Percentiles rank a stretch among this genome's conserved stretches.
These are phyloP conservation scores for Scaptomyza graminum DNA, from an alignment of 1,140 invertebrate genomes.

Conservation along the genomic window DNA sequence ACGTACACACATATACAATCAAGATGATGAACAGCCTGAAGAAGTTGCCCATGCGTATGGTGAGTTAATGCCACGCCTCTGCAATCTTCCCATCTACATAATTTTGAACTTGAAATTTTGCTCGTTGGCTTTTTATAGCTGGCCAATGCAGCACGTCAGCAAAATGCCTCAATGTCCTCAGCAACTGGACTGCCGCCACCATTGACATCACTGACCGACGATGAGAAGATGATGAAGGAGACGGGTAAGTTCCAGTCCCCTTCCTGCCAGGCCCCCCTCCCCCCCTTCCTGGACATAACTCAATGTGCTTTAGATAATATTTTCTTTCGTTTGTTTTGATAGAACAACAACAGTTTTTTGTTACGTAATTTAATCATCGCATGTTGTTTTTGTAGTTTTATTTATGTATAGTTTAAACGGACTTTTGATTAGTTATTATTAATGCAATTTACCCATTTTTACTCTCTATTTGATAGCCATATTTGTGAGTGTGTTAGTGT, in stretches of 20 bases:
- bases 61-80: conserved; percentile 53
- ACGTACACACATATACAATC: conserved; percentile 24
- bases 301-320: conserved; percentile 16
- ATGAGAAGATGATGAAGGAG: conserved; percentile 91
- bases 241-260: conserved; percentile 89
- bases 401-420: neutral
- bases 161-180: conserved; percentile 71
- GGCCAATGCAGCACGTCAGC: conserved; percentile 77
- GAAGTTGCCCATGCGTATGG: conserved; percentile 81
- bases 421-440: neutral
- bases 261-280: neutral
- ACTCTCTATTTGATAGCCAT: neutral
- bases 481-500: conserved; percentile 1
- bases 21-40: conserved; percentile 80
- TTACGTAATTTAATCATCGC: conserved; percentile 49
- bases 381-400: conserved; percentile 18
- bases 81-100: conserved; percentile 4
- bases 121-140: conserved; percentile 51
- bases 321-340: conserved; percentile 21
- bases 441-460: conserved; percentile 28
- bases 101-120: conserved; percentile 22
- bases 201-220: conserved; percentile 89
- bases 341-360: conserved; percentile 21
- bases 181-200: conserved; percentile 83
- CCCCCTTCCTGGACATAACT: neutral